Evolutionary conservation across 2,113 vertebrate genomes (phyloP), one percentile per base, ranked within the genome.

Genomic region (Cryptomyrus ogoouensis): DNA sequence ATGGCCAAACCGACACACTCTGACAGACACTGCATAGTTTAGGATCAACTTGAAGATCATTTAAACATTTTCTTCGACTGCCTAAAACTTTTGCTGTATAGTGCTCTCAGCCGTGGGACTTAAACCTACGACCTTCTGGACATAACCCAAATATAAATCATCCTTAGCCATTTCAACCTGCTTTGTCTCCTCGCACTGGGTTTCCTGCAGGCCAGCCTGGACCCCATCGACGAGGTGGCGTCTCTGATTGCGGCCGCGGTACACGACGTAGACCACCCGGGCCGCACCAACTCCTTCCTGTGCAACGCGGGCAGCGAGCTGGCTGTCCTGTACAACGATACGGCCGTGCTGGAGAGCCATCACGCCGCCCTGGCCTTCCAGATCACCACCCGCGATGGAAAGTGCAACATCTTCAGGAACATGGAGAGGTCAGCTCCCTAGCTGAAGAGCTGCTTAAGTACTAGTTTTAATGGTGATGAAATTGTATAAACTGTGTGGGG

Each of bases 371-470:
- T 99, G 91, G 98, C 98, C 89, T 99, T 99, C 96, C 98, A 99
- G 96, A 97, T 99, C 94, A 98, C 97, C 92, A 95, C 95, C 0
- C 92, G 96, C 1, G 97, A 99, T 10, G 98, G 98, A 44, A 98
- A 97, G 92, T 97, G 97, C 95, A 99, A 99, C 94, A 99, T 99
- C 93, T 99, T 99, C 92, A 98, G 97, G 93, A 98, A 98, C 93
- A 97, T 99, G 94, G 98, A 98, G 92, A 96, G 98, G 98, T 99
- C 49, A 92, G 95, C 83, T 47, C 12, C 35, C 46, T 46, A 24
- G 53, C 21, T 9, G 58, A 62, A 62, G 19, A 47, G 15, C 83
- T 44, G 27, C 15, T 39, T 80, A 80, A 80, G 4, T 42, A 21
- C 15, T 83, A 12, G 77, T 19, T 49, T 49, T 13, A 47, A 47